These are phyloP conservation scores for Synchiropus splendidus DNA, from an alignment of 2,113 vertebrate species.

Conservation along the genomic window DNA sequence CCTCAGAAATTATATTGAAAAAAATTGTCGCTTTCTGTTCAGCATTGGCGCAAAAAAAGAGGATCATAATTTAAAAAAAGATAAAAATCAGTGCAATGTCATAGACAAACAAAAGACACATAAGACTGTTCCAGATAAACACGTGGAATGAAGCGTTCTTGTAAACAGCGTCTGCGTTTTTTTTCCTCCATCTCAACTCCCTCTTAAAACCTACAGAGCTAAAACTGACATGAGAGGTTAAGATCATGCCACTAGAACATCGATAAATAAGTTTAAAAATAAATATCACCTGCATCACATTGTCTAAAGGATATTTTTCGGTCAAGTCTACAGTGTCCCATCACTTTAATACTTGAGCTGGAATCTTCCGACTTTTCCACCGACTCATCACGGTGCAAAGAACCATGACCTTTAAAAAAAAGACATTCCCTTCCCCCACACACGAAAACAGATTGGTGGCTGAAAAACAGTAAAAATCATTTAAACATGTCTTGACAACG, in stretches of 20 bases:
- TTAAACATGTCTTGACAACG: conserved; percentile 5
- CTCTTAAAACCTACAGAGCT: conserved; percentile 14
- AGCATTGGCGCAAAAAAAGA: conserved; percentile 55
- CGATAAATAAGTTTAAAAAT: conserved; percentile 68
- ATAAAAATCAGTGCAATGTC: conserved; percentile 77
- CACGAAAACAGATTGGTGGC: conserved; percentile 10
- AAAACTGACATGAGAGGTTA: conserved; percentile 9
- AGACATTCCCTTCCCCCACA: conserved; percentile 44
- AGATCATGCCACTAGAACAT: conserved; percentile 41
- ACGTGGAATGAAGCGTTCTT: conserved; percentile 41
- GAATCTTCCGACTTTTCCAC: no score
- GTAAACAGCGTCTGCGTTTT: conserved; percentile 26
- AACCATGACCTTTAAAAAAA: conserved; percentile 44
- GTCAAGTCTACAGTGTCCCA: neutral
- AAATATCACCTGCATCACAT: conserved; percentile 70
- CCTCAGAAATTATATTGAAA: neutral
- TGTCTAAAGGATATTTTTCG: conserved; percentile 46
- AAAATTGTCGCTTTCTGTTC: conserved; percentile 35
- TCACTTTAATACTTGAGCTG: no score
- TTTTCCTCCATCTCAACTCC: conserved; percentile 47
- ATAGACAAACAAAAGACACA: conserved; percentile 59
- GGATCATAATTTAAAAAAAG: conserved; percentile 22
- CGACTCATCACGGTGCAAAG: conserved; percentile 36
- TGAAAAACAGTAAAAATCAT: conserved; percentile 2
- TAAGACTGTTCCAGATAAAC: conserved; percentile 32